Evolutionary conservation across 2,888 invertebrate species (phyloP), one percentile per base, ranked within the genome.

Genomic region (Scrobipalpa costella): DNA sequence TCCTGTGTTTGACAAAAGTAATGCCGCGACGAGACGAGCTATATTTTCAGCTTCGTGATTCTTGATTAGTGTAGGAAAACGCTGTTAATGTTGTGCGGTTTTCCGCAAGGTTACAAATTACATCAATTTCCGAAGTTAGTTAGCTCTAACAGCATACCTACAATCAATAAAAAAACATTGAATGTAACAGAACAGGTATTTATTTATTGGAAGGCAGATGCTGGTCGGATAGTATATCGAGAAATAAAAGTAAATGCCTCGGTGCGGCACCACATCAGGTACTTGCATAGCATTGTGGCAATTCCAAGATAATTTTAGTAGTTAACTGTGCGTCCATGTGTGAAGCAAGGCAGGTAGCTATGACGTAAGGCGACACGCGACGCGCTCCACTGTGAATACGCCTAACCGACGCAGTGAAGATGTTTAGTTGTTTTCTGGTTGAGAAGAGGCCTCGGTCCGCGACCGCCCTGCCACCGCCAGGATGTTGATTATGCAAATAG

Each of bases 301-400:
- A 58, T 58, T 58, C 44, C 58, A 58, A 58, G 58, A 58, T 58
- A 58, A 58, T 58, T 44, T 44, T 21, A 19, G 58, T 40, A n/a
- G 55, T 50, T 50, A 50, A 11, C 3, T 55, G 21, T 17, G 58
- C 58, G 40, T 13, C 58, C 40, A 21, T 58, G 58, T 58, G 11
- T 58, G 44, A 58, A 58, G 40, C 21, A 19, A 50, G 21, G 27
- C 55, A 55, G 49, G 49, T 49, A 33, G 34, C 33, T 55, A 15
- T 58, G 58, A 58, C 58, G 58, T 58, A 58, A 58, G 7, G 33
- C n/a, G 33, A n/a, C n/a, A 55, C 21, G 17, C 15, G 55, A 11
- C 5, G 19, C 40, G 58, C 44, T 57, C 38, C 19, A 38, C 57
- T 38, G 38, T 36, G 57, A 38, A 15, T 17, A 17, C 21, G 11